A percentile compares a stretch with the other conserved stretches of the same genome.
Evolutionary conservation across 2,797 vertebrate species (phyloP).

Genomic region (Eurystomus glaucurus): DNA sequence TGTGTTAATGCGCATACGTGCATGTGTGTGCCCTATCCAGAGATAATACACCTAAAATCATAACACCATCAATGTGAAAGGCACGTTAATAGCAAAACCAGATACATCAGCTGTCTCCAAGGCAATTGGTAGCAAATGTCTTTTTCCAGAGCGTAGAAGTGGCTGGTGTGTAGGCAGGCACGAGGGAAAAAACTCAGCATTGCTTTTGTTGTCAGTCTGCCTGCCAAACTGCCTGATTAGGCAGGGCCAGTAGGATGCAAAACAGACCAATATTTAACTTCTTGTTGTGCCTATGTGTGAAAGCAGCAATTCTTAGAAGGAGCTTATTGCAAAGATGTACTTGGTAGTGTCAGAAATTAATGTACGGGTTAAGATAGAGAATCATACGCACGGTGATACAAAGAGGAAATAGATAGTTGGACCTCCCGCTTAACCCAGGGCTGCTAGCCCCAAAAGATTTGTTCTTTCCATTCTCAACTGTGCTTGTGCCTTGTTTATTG

Average conservation of each 20-base stretch:
- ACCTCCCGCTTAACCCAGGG: background rate
- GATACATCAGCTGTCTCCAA: background rate
- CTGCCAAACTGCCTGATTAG: slow-evolving; percentile 5
- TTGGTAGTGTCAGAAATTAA: background rate
- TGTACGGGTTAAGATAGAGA: background rate
- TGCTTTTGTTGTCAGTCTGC: background rate
- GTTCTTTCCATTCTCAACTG: background rate
- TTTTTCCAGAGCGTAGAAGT: slow-evolving; percentile 1
- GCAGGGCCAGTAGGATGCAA: background rate
- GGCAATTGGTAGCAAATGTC: background rate
- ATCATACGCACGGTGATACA: background rate
- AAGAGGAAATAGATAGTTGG: background rate
- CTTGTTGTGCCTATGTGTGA: background rate
- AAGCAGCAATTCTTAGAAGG: background rate
- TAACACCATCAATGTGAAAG: rapidly evolving
- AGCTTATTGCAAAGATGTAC: background rate
- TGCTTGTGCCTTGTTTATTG: background rate
- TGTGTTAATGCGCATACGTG: background rate
- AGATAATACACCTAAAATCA: background rate
- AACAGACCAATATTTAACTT: background rate
- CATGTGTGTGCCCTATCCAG: background rate
- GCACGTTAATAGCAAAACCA: background rate
- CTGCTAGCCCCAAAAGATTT: background rate
- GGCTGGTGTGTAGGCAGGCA: slow-evolving; percentile 48
- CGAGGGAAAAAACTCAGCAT: background rate